Evolutionary conservation across 2,888 invertebrate species (phyloP).

Genomic region (Chrysomela aeneicollis): DNA sequence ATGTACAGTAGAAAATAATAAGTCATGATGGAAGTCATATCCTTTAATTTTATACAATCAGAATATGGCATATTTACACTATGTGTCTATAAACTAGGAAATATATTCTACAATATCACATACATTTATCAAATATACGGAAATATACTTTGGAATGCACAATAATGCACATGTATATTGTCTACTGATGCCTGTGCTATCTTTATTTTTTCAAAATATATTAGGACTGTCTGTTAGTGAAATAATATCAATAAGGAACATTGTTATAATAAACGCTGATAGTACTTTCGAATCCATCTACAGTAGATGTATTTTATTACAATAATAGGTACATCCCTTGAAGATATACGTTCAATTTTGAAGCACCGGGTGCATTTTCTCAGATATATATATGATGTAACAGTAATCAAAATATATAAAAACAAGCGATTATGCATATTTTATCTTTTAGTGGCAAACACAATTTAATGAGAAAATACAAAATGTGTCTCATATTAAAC

Average conservation of each 20-base stretch:
- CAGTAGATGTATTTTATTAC: no score
- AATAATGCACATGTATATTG: constrained; percentile 57
- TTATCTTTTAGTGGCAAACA: no score
- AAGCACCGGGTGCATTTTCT: no score
- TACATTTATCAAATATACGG: constrained; percentile 59
- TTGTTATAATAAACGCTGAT: constrained; percentile 11
- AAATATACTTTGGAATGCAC: constrained; percentile 58
- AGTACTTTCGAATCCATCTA: no score
- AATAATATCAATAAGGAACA: constrained; percentile 48
- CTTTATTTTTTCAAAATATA: constrained; percentile 21
- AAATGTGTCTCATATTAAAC: no score
- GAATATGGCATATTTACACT: constrained; percentile 54
- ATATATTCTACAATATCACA: constrained; percentile 56
- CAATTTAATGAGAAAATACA: no score
- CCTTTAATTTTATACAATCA: constrained; percentile 42
- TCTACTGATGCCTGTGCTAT: constrained; percentile 56
- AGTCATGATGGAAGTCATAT: constrained; percentile 12
- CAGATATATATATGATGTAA: no score
- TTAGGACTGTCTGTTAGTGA: constrained; percentile 43
- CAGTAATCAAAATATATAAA: no score
- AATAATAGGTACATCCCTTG: no score
- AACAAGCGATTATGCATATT: no score
- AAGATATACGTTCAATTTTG: no score
- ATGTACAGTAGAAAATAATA: neutral
- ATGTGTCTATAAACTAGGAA: constrained; percentile 40